Evolutionary conservation across 1,140 invertebrate genomes (phyloP).

Genomic region (Aphaenogaster rudis): DNA sequence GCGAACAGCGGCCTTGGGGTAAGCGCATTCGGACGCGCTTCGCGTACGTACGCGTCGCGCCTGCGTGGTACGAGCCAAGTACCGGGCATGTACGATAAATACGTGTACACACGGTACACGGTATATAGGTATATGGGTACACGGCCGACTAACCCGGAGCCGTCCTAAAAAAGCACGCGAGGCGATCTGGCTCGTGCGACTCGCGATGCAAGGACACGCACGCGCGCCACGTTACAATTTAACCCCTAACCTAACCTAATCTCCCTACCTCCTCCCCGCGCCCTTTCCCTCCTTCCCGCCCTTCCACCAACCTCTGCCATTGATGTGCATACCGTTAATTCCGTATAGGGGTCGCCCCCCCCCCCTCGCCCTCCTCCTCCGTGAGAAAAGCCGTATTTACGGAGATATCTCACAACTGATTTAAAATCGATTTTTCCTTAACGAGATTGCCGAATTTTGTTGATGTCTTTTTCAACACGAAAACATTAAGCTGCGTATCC

Average conservation of each 20-base stretch:
- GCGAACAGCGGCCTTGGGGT: constrained; percentile 77
- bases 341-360: not conserved
- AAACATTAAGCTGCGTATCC: constrained; percentile 40
- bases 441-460: not conserved
- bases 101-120: constrained; percentile 66
- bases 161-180: constrained; percentile 78
- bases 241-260: not conserved
- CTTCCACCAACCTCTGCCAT: too few relatives aligned
- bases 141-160: constrained; percentile 72
- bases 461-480: not conserved
- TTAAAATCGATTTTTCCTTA: constrained; percentile 77
- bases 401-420: not conserved
- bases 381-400: not conserved
- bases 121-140: constrained; percentile 68
- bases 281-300: not conserved
- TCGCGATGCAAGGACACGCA: constrained; percentile 76
- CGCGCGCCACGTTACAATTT: not conserved
- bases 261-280: not conserved
- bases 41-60: constrained; percentile 50
- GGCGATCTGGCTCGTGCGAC: constrained; percentile 72
- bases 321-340: not conserved
- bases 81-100: constrained; percentile 39
- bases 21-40: constrained; percentile 77
- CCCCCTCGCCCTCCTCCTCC: not conserved
- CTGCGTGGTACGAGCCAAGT: not conserved